These are phyloP conservation scores for Octomys mimax DNA, from an alignment of 2,797 vertebrate genomes.

Conservation along the genomic window DNA sequence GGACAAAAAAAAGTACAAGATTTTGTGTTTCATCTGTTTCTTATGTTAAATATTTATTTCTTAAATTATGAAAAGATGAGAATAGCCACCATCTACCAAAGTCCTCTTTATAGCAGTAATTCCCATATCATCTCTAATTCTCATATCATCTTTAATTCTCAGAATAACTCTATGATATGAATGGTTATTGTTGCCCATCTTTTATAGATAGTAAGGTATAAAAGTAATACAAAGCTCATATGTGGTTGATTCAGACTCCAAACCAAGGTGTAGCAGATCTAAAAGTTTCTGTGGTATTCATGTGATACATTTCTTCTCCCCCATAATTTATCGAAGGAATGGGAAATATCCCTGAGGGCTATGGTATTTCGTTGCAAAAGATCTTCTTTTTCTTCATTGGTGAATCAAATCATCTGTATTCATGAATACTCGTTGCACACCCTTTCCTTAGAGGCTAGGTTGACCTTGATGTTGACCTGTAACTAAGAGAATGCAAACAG, in stretches of 20 bases:
- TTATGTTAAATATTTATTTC: slow-evolving; percentile 3
- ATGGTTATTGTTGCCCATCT: background rate
- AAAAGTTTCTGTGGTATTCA: background rate
- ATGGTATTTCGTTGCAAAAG: background rate
- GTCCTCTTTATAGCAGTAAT: background rate
- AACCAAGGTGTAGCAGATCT: background rate
- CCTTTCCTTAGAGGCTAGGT: background rate
- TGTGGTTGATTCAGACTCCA: background rate
- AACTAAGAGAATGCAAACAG: background rate
- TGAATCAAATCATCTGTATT: background rate
- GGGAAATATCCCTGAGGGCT: background rate
- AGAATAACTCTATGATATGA: background rate
- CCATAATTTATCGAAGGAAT: background rate
- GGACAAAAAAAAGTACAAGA: background rate
- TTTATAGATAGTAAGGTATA: background rate
- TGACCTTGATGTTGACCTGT: background rate
- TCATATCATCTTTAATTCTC: background rate
- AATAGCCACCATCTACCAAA: background rate
- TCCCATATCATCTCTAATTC: background rate
- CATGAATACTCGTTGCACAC: fast-evolving
- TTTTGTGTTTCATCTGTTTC: background rate
- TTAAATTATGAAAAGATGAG: slow-evolving; percentile 50
- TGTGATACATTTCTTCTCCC: background rate
- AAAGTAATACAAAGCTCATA: background rate
- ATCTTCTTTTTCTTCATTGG: too few relatives aligned